These are phyloP conservation scores for Anoplopoma fimbria DNA, from an alignment of 2,113 vertebrate species.

Conservation along the genomic window DNA sequence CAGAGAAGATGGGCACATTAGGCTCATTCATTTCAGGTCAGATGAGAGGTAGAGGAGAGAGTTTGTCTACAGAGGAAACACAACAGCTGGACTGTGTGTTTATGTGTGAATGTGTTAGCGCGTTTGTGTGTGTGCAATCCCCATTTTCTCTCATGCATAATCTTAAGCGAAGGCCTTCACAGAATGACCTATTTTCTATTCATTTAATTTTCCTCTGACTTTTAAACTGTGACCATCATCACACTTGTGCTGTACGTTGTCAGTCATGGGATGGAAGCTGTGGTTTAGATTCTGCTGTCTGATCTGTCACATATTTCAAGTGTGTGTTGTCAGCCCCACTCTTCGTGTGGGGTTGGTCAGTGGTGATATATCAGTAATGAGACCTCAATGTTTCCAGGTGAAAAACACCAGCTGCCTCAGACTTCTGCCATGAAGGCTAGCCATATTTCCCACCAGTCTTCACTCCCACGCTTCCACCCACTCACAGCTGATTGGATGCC, in stretches of 20 bases:
- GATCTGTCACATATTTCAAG: background rate
- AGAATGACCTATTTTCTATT: slow-evolving; percentile 69
- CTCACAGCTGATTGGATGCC: slow-evolving; percentile 32
- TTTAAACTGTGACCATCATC: slow-evolving; percentile 32
- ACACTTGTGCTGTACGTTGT: background rate
- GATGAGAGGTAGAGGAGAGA: slow-evolving; percentile 16
- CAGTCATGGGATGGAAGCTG: background rate
- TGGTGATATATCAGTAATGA: slow-evolving; percentile 17
- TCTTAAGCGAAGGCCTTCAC: slow-evolving; percentile 40
- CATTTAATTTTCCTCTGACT: slow-evolving; percentile 43
- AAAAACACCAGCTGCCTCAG: background rate
- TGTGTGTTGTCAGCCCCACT: background rate
- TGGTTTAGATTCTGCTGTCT: background rate
- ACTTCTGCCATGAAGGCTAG: slow-evolving; percentile 10
- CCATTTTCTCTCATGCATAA: slow-evolving; percentile 39
- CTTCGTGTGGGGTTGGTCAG: background rate
- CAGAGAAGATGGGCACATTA: slow-evolving; percentile 24
- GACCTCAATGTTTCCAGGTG: slow-evolving; percentile 12
- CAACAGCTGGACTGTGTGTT: slow-evolving; percentile 59
- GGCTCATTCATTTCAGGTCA: slow-evolving; percentile 39
- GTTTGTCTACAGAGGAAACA: slow-evolving; percentile 22
- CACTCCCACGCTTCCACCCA: slow-evolving; percentile 2
- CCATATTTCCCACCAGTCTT: slow-evolving; percentile 42
- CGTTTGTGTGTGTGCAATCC: slow-evolving; percentile 21
- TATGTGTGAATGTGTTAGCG: background rate